Evolutionary conservation across 2,797 vertebrate species (phyloP), one percentile per base, ranked within the genome.

Genomic region (Emydoidea blandingii): DNA sequence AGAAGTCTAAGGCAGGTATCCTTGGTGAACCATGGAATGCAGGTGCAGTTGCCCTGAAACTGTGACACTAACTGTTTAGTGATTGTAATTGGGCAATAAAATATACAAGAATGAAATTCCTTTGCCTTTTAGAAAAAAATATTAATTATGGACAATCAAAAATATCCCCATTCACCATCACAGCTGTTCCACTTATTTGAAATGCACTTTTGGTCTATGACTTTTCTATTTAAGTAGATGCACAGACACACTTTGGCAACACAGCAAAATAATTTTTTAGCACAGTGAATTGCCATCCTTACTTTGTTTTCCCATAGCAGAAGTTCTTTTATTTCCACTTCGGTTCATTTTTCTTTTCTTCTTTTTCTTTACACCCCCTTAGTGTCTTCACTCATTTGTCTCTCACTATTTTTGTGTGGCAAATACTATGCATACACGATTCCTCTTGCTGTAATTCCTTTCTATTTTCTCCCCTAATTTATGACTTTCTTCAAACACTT

Each of bases 371-470:
- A 85, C 8, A 87, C 54, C 41, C 62, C 25, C 85, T 50, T 5
- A 5, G 29, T 79, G 80, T 89, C 90, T 84, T 83, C 79, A 6
- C 31, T 96, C 31, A 2, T 65, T 88, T 89, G 76, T 85, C 34
- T 91, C 44, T 81, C n/a, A 1, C 12, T 53, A 47, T 76, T 95
- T 93, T 91, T 86, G 74, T 23, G 19, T 87, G 62, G 18, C 0
- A 0, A 18, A 78, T 79, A n/a, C 84, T 47, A 80, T 2, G 1
- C 68, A 9, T 6, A 3, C 6, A 23, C n/a, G 0, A 0, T 68
- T 37, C n/a, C 65, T 37, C 83, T 89, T 25, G 14, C 0, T 72
- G 9, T 50, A 15, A 47, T 65, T 92, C 74, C 85, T 54, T 50
- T 78, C 50, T 23, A 5, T 23, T n/a, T 53, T 23, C 85, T n/a